Base-by-base conservation (phyloP, 2,888 invertebrate genomes). In the Dione vanillae region DNA sequence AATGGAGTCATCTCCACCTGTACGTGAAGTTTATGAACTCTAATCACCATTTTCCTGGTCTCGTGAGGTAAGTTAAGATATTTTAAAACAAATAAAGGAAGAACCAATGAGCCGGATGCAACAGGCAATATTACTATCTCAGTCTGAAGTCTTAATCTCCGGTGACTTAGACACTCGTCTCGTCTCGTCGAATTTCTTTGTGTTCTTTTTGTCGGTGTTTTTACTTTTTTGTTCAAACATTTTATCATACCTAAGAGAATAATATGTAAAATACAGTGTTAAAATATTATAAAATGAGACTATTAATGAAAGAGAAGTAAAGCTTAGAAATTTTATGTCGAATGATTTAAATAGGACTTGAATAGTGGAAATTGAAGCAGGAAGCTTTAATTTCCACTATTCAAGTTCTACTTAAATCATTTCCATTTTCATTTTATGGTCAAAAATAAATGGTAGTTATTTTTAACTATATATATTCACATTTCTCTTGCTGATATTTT, bases 101-200 rank as follows among this genome's bases (percentile, higher is more conserved):
- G 56, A 10, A 40, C 16, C 37, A 56, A 37, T 56, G 56, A 56
- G 16, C 56, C 56, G 40, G 54, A 54, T 14, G 16, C 56, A 56
- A 40, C 37, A 40, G 16, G 37, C 37, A 56, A 56, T 56, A 56
- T 56, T 56, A 56, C 37, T 37, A 16, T 56, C 56, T 16, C 12
- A 56, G 56, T 56, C 56, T 56, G 56, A 37, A 37, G 11, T 10
- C 54, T 56, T 56, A 56, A 56, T 56, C 37, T 56, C 54, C 37
- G n/a, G 37, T 37, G 16, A 37, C 37, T 56, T n/a, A 54, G 54
- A 54, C 54, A 12, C 35, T 27, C 14, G 54, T 37, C 54, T 37
- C 14, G 54, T 37, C 54, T 37, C 16, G 56, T 40, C 40, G n/a
- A n/a, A n/a, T n/a, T n/a, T 40, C 37, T 37, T 40, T 7, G 11